Evolutionary conservation across 64 coral and sea anemone species (phyloP).

Genomic region (Orbicella faveolata): DNA sequence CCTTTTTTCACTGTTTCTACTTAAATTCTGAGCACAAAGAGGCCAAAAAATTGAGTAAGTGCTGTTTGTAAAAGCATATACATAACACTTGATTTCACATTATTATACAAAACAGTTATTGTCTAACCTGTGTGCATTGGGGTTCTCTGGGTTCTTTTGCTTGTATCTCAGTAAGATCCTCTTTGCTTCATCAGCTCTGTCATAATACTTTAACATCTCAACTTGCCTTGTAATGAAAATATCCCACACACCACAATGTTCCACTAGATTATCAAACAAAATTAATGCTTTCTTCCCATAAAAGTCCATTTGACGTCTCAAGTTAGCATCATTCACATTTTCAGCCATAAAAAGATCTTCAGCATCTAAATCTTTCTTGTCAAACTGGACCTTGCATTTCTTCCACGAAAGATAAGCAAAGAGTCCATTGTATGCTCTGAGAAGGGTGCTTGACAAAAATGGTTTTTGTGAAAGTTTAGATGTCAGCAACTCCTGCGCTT

Average conservation of each 20-base stretch:
- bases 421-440: slow-evolving; percentile 70
- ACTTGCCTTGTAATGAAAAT: slow-evolving; percentile 77
- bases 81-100: no score
- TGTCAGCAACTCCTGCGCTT: slow-evolving; percentile 77
- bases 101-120: neutral
- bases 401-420: slow-evolving; percentile 79
- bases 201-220: slow-evolving; percentile 72
- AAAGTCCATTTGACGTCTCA: slow-evolving; percentile 60
- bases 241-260: slow-evolving; percentile 71
- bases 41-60: no score
- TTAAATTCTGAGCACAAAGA: no score
- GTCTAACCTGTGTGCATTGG: slow-evolving; percentile 88
- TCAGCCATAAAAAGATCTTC: neutral
- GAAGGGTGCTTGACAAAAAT: slow-evolving; percentile 44
- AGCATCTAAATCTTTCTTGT: neutral
- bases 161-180: slow-evolving; percentile 67
- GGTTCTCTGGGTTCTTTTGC: slow-evolving; percentile 77
- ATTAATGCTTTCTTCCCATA: slow-evolving; percentile 59
- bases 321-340: neutral
- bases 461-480: slow-evolving; percentile 53
- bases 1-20: no score
- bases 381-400: slow-evolving; percentile 10
- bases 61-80: no score
- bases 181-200: slow-evolving; percentile 37
- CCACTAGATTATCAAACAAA: slow-evolving; percentile 65